These are phyloP conservation scores for Xiphias gladius DNA, from an alignment of 2,113 vertebrate genomes.

Conservation along the genomic window DNA sequence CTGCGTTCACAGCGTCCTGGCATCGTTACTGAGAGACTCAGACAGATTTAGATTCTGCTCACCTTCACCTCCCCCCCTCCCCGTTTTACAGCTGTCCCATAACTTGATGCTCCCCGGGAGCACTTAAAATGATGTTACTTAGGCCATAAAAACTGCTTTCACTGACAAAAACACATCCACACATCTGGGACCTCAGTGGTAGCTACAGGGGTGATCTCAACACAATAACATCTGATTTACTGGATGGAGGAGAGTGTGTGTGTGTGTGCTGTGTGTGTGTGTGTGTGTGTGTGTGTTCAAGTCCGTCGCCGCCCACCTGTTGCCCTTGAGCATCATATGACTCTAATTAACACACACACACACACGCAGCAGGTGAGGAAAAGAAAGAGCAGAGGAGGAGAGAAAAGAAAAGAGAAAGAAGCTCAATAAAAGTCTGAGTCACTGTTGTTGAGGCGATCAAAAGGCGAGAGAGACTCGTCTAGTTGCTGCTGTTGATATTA, in stretches of 20 bases:
- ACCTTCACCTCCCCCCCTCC: too few relatives aligned
- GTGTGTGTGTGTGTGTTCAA: slow-evolving; percentile 14
- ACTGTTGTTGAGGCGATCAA: neutral
- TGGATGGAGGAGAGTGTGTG: neutral
- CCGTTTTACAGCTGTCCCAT: too few relatives aligned
- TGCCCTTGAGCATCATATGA: slow-evolving; percentile 38
- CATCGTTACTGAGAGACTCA: too few relatives aligned
- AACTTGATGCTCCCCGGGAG: too few relatives aligned
- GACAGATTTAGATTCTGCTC: too few relatives aligned
- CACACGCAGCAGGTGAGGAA: slow-evolving; percentile 15
- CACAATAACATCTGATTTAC: slow-evolving; percentile 15
- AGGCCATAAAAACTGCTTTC: too few relatives aligned
- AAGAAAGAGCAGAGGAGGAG: neutral
- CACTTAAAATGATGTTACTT: too few relatives aligned
- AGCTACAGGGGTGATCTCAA: neutral
- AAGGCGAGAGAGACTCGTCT: neutral
- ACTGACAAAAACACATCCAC: too few relatives aligned
- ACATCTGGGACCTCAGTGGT: too few relatives aligned
- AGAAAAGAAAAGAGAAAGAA: neutral
- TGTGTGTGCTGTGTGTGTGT: slow-evolving; percentile 17
- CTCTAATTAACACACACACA: slow-evolving; percentile 4
- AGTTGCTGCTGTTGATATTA: slow-evolving; percentile 11
- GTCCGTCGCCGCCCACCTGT: slow-evolving; percentile 7
- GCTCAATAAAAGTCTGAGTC: neutral
- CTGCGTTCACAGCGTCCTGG: too few relatives aligned